Percentiles rank a stretch among this genome's conserved stretches.
These are phyloP conservation scores for Mus spicilegus DNA, from an alignment of 2,113 vertebrate genomes.

Conservation along the genomic window DNA sequence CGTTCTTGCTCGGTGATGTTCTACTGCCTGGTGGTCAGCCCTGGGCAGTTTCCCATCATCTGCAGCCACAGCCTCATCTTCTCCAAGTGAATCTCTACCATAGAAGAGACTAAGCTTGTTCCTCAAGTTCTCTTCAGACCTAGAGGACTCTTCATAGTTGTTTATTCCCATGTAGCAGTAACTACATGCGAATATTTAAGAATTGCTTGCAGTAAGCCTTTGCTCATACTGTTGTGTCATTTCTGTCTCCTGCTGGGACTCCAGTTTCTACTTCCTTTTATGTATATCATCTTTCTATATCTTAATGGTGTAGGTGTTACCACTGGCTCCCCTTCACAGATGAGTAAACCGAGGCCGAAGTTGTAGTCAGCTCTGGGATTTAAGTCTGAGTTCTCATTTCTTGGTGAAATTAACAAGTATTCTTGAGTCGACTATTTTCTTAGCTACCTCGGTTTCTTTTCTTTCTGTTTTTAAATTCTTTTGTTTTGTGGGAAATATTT, in stretches of 20 bases:
- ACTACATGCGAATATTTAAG: background rate
- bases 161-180: background rate
- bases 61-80: background rate
- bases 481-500: background rate
- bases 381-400: background rate
- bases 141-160: background rate
- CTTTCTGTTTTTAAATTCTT: no score
- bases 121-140: background rate
- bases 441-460: background rate
- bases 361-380: background rate
- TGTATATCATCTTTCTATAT: background rate
- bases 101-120: background rate
- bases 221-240: background rate
- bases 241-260: background rate
- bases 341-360: background rate
- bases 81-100: background rate
- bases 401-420: background rate
- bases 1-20: background rate
- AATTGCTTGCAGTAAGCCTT: background rate
- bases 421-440: background rate
- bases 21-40: background rate
- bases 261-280: background rate
- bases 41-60: background rate
- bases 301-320: background rate
- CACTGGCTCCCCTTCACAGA: background rate